These are phyloP conservation scores for Nephotettix cincticeps DNA, from an alignment of 1,140 invertebrate species.

Conservation along the genomic window DNA sequence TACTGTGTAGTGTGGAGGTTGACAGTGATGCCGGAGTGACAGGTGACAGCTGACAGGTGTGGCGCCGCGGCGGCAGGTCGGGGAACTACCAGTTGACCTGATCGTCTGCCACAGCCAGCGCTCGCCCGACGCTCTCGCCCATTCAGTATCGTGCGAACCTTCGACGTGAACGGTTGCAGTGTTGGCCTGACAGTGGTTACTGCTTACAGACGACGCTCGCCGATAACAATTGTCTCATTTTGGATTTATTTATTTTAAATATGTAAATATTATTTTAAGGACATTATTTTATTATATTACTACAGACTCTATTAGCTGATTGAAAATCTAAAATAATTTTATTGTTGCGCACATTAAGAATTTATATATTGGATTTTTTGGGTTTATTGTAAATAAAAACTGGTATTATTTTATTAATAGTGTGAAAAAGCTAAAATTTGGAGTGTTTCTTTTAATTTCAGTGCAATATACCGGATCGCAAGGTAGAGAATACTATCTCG, in stretches of 20 bases:
- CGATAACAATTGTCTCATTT: too few species aligned
- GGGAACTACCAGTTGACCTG: conserved; percentile 13
- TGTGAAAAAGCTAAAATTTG: background rate
- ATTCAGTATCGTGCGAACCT: background rate
- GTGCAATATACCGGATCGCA: too few species aligned
- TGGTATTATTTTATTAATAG: background rate
- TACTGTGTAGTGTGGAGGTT: too few species aligned
- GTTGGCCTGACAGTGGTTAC: background rate
- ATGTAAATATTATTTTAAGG: too few species aligned
- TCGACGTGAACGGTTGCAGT: background rate
- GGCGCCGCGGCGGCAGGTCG: background rate
- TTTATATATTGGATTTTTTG: background rate
- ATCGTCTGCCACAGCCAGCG: background rate
- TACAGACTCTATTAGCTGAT: too few species aligned
- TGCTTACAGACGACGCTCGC: background rate
- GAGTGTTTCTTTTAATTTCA: background rate
- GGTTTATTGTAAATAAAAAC: background rate
- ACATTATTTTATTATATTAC: too few species aligned
- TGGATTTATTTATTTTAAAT: too few species aligned
- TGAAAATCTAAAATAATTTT: background rate
- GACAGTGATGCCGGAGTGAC: too few species aligned
- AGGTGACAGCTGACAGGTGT: background rate
- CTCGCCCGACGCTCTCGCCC: background rate
- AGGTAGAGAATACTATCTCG: too few species aligned
- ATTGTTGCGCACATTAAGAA: background rate